phyloP scores from a whole-genome alignment of 2,113 vertebrate genomes.

The Mormyrus lacerda region DNA sequence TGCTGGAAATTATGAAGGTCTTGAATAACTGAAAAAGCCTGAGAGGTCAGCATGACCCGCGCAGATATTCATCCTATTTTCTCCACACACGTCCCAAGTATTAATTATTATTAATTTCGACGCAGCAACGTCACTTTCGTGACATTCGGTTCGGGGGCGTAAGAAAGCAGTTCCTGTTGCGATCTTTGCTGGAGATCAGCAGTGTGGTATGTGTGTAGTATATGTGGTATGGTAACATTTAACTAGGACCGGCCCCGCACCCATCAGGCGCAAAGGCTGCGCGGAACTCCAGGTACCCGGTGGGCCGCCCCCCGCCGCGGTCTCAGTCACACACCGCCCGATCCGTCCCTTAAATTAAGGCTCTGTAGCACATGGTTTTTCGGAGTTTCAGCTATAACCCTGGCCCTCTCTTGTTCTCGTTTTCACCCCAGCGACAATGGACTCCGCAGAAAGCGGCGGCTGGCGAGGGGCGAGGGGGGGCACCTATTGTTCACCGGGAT shows the following conservation, averaged over 20 bases:
- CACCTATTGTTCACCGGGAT: conserved; percentile 64
- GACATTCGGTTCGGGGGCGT: neutral
- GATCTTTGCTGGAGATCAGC: neutral
- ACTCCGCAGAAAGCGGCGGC: conserved; percentile 34
- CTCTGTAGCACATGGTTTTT: neutral
- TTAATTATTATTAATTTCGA: neutral
- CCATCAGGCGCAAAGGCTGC: neutral
- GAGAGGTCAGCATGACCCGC: neutral
- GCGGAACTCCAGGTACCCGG: neutral
- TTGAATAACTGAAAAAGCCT: neutral
- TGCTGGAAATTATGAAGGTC: neutral
- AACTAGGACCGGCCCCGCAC: neutral
- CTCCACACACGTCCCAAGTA: neutral
- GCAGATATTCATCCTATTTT: neutral
- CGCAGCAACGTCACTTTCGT: neutral
- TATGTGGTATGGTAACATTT: conserved; percentile 1
- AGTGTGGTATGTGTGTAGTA: too few relatives aligned
- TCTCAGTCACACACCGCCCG: neutral
- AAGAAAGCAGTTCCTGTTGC: neutral
- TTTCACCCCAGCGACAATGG: conserved; percentile 39
- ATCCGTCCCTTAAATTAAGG: neutral
- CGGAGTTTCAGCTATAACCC: neutral
- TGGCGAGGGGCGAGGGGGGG: conserved; percentile 30
- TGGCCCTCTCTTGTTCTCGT: neutral
- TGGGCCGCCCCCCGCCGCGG: neutral